Percentiles rank a stretch among this genome's conserved stretches.
These are phyloP conservation scores for Brachionus angularis DNA, from an alignment of 1,140 invertebrate species.

Conservation along the genomic window DNA sequence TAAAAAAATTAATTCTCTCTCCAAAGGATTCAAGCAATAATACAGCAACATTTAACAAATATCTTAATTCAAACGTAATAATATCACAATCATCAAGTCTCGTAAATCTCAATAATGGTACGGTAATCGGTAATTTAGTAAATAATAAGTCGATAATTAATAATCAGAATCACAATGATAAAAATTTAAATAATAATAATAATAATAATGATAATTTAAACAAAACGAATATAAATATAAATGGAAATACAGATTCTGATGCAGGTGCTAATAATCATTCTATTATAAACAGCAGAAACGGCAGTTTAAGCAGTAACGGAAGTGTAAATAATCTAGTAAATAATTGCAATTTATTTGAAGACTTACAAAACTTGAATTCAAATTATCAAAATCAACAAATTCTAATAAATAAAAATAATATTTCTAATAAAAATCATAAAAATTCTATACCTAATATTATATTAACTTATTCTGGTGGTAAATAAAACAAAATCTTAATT, in stretches of 20 bases:
- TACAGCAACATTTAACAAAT: conserved; percentile 6
- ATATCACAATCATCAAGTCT: no score
- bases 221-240: no score
- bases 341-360: conserved; percentile 5
- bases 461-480: conserved; percentile 20
- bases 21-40: conserved; percentile 18
- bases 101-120: no score
- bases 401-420: not conserved
- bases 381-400: conserved; percentile 23
- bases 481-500: not conserved
- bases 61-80: no score
- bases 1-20: not conserved
- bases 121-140: no score
- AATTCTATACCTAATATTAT: conserved; percentile 41
- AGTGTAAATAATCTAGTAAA: conserved; percentile 8
- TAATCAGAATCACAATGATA: no score
- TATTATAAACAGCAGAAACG: conserved; percentile 5
- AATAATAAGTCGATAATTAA: no score
- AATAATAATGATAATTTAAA: no score
- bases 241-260: no score
- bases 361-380: not conserved
- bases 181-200: no score
- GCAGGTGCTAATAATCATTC: conserved; percentile 27
- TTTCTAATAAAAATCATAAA: conserved; percentile 24
- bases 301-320: conserved; percentile 32